Base-by-base conservation (phyloP, 2,113 vertebrate species). In the Pyxicephalus adspersus region DNA sequence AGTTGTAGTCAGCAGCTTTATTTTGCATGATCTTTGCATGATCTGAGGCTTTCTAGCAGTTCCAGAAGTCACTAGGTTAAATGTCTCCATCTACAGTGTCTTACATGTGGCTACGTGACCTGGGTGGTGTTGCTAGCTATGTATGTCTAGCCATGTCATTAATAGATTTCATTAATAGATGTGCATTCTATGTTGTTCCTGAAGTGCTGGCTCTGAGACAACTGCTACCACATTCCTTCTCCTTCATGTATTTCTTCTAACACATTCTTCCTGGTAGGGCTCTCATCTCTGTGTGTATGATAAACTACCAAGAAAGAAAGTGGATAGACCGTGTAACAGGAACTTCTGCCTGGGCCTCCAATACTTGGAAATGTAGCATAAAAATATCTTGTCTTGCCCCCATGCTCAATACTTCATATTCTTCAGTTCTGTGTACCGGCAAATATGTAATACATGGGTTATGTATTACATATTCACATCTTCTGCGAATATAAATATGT, bases 191-290 rank as follows among this genome's bases (percentile, higher is more conserved):
- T 60, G 20, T 58, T 74, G 20, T 74, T 54, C 17, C 70, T 73
- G 52, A 58, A 74, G 9, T 34, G 29, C 26, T 60, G 54, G 55
- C 29, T 38, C 34, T 74, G 6, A 60, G n/a, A 38, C 52, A 74
- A 58, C 29, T 60, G 71, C 29, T 38, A 58, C 54, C 55, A 51
- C 71, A 38, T 34, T 74, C 71, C 71, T 60, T 74, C 54, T 74
- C 29, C n/a, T 38, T 74, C 71, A 74, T 29, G 34, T 74, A 29
- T 58, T 54, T 58, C 13, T 60, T 60, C 23, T n/a, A 60, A 34
- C 28, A 73, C 71, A 71, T 71, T 71, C 67, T 55, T 72, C 28
- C 25, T 55, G 26, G 68, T 72, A 19, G 50, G 51, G 26, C 68
- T 29, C 68, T 55, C 51, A 74, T 31, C 58, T 16, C 29, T 74